These are phyloP conservation scores for Heliconius aoede DNA, from an alignment of 2,888 invertebrate species.

Conservation along the genomic window DNA sequence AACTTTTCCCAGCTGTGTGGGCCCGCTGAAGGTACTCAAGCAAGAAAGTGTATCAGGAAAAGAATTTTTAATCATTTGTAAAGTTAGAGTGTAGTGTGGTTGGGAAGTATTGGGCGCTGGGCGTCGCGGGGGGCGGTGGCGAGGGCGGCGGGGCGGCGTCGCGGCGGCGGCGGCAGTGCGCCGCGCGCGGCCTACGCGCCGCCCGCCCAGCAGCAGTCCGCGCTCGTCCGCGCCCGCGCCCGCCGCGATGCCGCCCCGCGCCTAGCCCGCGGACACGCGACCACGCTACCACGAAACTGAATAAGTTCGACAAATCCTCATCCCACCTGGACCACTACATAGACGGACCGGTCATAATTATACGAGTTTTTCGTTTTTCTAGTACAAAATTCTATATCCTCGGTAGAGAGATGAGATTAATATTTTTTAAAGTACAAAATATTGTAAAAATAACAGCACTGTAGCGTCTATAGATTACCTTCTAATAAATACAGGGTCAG, in stretches of 20 bases:
- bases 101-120: constrained; percentile 51
- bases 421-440: constrained; percentile 83
- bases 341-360: constrained; percentile 61
- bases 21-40: constrained; percentile 41
- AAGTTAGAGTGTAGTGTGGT: constrained; percentile 49
- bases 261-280: constrained; percentile 63
- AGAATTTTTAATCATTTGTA: constrained; percentile 77
- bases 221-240: constrained; percentile 56
- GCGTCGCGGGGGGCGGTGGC: constrained; percentile 60
- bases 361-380: constrained; percentile 57
- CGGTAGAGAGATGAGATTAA: constrained; percentile 69
- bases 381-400: constrained; percentile 82
- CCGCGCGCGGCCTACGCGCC: constrained; percentile 84
- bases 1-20: constrained; percentile 42
- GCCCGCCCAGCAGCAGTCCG: constrained; percentile 74
- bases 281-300: constrained; percentile 77
- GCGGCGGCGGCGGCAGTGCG: constrained; percentile 80
- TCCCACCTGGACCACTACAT: constrained; percentile 83
- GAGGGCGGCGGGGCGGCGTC: constrained; percentile 56
- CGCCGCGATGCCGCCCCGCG: constrained; percentile 61
- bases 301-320: constrained; percentile 83
- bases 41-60: constrained; percentile 61
- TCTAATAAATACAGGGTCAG: constrained; percentile 83
- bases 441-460: constrained; percentile 76
- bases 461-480: constrained; percentile 78